Evolutionary conservation across 2,888 invertebrate species (phyloP).

Genomic region (Willowsia nigromaculata): DNA sequence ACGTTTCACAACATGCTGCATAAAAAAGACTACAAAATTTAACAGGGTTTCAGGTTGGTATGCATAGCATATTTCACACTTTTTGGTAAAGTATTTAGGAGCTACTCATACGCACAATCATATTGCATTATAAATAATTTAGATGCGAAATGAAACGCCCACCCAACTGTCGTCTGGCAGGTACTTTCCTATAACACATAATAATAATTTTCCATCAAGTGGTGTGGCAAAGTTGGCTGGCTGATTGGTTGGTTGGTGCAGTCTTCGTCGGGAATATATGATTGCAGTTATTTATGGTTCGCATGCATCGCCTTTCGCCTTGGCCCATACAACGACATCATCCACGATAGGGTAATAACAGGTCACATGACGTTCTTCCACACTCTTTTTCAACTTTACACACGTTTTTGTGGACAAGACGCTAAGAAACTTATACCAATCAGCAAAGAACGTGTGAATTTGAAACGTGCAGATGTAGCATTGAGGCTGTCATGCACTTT

Average conservation of each 20-base stretch:
- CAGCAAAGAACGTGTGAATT: slow-evolving; percentile 10
- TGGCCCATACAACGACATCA: background rate
- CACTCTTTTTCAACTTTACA: slow-evolving; percentile 10
- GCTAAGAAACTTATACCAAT: background rate
- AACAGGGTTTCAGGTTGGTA: background rate
- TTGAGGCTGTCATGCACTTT: background rate
- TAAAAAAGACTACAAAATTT: background rate
- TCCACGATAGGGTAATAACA: slow-evolving; percentile 62
- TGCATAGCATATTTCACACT: background rate
- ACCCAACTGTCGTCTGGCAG: background rate
- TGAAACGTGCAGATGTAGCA: background rate
- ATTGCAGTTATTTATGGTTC: slow-evolving; percentile 52
- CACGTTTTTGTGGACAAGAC: background rate
- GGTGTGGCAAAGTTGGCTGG: no score
- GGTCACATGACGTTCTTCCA: slow-evolving; percentile 15
- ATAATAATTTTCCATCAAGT: slow-evolving; percentile 3
- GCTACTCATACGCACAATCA: background rate
- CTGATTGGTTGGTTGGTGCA: no score
- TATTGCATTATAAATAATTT: slow-evolving; percentile 26
- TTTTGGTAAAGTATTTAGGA: background rate
- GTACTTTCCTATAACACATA: background rate
- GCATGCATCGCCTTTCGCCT: slow-evolving; percentile 21
- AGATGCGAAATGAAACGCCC: slow-evolving; percentile 19
- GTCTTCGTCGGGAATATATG: slow-evolving; percentile 10
- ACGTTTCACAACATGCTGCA: slow-evolving; percentile 7